Conservation (phyloP, 2,113 vertebrate species). For the Uria lomvia region DNA sequence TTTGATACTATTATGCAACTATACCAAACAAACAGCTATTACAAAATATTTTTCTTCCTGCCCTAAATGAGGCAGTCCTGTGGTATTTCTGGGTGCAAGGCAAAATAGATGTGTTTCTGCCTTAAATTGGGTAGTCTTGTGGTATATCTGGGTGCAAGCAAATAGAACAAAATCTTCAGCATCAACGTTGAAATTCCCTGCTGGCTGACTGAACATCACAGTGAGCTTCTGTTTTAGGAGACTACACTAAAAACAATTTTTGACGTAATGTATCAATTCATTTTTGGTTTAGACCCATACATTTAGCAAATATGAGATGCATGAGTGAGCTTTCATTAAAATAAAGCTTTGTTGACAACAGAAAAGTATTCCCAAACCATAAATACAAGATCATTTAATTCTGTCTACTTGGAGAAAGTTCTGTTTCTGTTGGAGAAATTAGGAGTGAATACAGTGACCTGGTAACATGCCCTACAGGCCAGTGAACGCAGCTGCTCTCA, state of each 20-base stretch:
- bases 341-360: background rate
- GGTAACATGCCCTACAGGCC: background rate
- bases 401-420: background rate
- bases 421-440: background rate
- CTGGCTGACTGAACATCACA: background rate
- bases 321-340: background rate
- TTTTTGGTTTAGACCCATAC: background rate
- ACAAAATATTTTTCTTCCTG: background rate
- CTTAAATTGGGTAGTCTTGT: background rate
- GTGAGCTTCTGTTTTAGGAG: background rate
- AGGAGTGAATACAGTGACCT: background rate
- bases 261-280: background rate
- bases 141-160: background rate
- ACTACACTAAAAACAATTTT: background rate
- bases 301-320: background rate
- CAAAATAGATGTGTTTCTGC: background rate
- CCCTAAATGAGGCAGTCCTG: background rate
- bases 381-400: background rate
- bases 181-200: background rate
- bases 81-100: background rate
- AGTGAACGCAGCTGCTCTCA: background rate
- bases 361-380: background rate
- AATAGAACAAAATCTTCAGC: background rate
- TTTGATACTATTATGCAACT: background rate
- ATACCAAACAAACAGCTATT: background rate